Evolutionary conservation across 2,113 vertebrate genomes (phyloP).

Genomic region (Poeciliopsis retropinna): DNA sequence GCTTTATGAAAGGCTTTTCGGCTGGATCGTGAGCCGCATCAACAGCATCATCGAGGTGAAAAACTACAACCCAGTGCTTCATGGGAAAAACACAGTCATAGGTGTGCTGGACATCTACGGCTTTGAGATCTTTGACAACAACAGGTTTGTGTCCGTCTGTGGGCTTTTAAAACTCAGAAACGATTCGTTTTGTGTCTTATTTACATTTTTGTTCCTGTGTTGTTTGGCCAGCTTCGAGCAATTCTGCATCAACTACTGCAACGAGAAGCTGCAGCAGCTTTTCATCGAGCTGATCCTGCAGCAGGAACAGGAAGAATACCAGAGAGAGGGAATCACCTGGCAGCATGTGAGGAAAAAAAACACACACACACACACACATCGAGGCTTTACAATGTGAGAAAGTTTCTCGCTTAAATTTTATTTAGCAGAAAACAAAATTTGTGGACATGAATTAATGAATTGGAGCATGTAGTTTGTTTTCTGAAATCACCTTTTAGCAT

Average conservation of each 20-base stretch:
- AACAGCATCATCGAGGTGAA: constrained; percentile 87
- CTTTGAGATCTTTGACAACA: constrained; percentile 94
- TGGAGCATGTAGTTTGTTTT: no score
- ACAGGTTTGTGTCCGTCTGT: constrained; percentile 81
- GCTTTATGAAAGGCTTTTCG: constrained; percentile 92
- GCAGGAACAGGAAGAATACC: constrained; percentile 91
- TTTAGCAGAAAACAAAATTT: no score
- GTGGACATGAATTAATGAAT: no score
- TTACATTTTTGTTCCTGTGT: constrained; percentile 21
- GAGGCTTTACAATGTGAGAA: no score
- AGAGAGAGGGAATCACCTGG: constrained; percentile 90
- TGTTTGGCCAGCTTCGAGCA: constrained; percentile 86
- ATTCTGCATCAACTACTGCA: constrained; percentile 94
- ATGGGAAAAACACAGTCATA: constrained; percentile 94
- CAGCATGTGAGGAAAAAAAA: constrained; percentile 81
- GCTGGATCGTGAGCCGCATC: constrained; percentile 90
- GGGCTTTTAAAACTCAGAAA: not conserved
- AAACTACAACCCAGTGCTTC: constrained; percentile 83
- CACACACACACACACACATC: not conserved
- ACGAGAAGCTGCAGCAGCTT: constrained; percentile 93
- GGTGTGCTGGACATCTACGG: constrained; percentile 95
- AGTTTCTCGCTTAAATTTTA: no score
- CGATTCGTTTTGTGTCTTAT: not conserved
- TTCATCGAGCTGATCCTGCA: constrained; percentile 92
- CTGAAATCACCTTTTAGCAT: not conserved